Evolutionary conservation across 2,888 invertebrate genomes (phyloP).

Genomic region (Schizaphis graminum): DNA sequence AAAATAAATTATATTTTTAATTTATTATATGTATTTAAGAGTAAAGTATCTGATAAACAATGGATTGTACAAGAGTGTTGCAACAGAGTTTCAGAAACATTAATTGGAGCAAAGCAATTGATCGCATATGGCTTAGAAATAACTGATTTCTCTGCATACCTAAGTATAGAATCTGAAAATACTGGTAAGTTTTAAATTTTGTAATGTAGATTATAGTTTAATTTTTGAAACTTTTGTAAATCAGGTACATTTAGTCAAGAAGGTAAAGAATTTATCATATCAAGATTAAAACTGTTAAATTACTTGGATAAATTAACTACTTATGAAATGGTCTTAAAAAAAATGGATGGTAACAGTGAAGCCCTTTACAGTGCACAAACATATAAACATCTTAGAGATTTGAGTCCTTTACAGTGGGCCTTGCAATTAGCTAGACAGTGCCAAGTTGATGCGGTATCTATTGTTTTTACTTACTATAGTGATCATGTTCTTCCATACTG

Average conservation of each 20-base stretch:
- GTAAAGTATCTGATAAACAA: slow-evolving; percentile 81
- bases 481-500: slow-evolving; percentile 75
- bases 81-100: slow-evolving; percentile 80
- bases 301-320: slow-evolving; percentile 61
- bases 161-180: slow-evolving; percentile 67
- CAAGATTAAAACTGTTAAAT: slow-evolving; percentile 58
- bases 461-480: slow-evolving; percentile 79
- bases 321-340: slow-evolving; percentile 61
- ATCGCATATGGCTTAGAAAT: slow-evolving; percentile 81
- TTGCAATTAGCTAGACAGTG: slow-evolving; percentile 79
- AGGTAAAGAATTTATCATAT: slow-evolving; percentile 58
- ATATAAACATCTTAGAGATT: slow-evolving; percentile 79
- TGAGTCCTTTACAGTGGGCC: slow-evolving; percentile 77
- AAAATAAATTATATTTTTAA: slow-evolving; percentile 32
- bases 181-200: slow-evolving; percentile 43
- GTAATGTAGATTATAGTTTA: neutral
- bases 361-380: slow-evolving; percentile 77
- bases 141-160: slow-evolving; percentile 75
- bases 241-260: slow-evolving; percentile 39
- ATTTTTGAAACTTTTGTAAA: neutral
- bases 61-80: slow-evolving; percentile 88
- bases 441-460: slow-evolving; percentile 78
- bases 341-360: slow-evolving; percentile 71
- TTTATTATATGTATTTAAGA: slow-evolving; percentile 71
- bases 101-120: slow-evolving; percentile 80